Evolutionary conservation across 2,797 vertebrate species (phyloP).

Genomic region (Paramormyrops hopkinsi): DNA sequence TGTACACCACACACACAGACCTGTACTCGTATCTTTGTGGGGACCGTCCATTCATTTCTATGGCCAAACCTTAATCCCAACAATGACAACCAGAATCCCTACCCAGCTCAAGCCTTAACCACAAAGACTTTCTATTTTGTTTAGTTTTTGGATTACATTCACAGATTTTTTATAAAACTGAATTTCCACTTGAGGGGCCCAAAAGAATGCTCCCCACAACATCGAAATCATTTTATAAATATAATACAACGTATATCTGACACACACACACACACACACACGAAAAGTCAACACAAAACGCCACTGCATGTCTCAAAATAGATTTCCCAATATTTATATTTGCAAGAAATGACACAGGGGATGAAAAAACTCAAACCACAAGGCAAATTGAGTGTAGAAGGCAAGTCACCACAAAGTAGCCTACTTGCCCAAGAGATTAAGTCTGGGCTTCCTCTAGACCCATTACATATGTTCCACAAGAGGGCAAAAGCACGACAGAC

Average conservation of each 20-base stretch:
- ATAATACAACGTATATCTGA: not conserved
- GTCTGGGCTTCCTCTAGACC: not conserved
- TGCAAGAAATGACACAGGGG: not conserved
- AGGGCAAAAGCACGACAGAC: not conserved
- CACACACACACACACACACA: not conserved
- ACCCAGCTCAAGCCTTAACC: not conserved
- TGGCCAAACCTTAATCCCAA: too few species aligned
- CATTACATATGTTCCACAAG: not conserved
- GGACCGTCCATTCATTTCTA: not conserved
- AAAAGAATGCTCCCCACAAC: too few species aligned
- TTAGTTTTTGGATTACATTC: too few species aligned
- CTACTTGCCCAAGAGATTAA: not conserved
- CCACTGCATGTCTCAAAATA: not conserved
- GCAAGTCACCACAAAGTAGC: not conserved
- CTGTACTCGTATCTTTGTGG: not conserved
- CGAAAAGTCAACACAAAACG: not conserved
- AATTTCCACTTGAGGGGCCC: too few species aligned
- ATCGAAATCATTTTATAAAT: not conserved
- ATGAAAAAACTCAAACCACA: not conserved
- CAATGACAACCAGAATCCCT: too few species aligned
- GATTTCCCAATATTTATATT: not conserved
- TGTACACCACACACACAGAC: not conserved
- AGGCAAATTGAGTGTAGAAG: not conserved
- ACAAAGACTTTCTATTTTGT: too few species aligned
- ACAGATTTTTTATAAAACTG: too few species aligned